These are phyloP conservation scores for Acanthochromis polyacanthus DNA, from an alignment of 2,113 vertebrate species.

Conservation along the genomic window DNA sequence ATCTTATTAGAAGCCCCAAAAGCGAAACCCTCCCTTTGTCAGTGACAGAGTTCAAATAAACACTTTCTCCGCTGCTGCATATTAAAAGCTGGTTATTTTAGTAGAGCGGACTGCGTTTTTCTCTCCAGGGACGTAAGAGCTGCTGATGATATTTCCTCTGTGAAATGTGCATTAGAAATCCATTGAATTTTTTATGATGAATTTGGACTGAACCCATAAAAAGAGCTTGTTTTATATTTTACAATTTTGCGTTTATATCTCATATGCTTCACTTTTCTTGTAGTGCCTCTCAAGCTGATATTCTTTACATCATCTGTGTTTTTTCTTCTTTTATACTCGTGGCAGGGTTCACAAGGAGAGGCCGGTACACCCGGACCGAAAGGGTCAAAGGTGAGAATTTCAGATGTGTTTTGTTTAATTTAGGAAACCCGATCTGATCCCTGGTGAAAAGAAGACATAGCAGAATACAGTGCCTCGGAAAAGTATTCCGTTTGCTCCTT, in stretches of 20 bases:
- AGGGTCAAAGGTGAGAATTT: slow-evolving; percentile 94
- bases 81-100: slow-evolving; percentile 55
- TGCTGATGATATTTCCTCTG: slow-evolving; percentile 23
- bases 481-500: too few species aligned
- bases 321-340: slow-evolving; percentile 22
- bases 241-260: background rate
- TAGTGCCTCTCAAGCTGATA: background rate
- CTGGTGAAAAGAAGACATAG: background rate
- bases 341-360: slow-evolving; percentile 94
- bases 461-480: too few species aligned
- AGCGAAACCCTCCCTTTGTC: slow-evolving; percentile 49
- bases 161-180: slow-evolving; percentile 34
- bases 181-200: slow-evolving; percentile 6
- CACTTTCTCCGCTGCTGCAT: slow-evolving; percentile 38
- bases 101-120: slow-evolving; percentile 13
- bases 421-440: background rate
- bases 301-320: background rate
- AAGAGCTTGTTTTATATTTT: slow-evolving; percentile 14
- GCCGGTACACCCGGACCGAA: slow-evolving; percentile 91
- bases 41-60: slow-evolving; percentile 73
- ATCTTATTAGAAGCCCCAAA: slow-evolving; percentile 49
- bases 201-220: background rate
- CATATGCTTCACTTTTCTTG: background rate
- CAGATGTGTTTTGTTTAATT: slow-evolving; percentile 43
- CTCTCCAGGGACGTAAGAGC: slow-evolving; percentile 30